Evolutionary conservation across 1,140 invertebrate genomes (phyloP).

Genomic region (Plectus sambesii): DNA sequence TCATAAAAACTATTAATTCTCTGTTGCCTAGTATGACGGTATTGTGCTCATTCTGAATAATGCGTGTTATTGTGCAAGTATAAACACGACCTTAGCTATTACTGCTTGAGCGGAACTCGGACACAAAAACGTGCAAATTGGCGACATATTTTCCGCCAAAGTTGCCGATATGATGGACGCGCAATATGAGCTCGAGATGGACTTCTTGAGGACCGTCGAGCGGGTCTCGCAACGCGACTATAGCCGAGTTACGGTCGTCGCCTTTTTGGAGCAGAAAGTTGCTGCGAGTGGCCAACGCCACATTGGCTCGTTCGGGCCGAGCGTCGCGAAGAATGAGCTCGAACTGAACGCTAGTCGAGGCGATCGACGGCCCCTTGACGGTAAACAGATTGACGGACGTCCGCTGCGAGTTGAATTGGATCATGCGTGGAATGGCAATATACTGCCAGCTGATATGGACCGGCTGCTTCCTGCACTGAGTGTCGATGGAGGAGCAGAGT

Average conservation of each 20-base stretch:
- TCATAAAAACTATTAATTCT: slow-evolving; percentile 4
- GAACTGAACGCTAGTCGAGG: slow-evolving; percentile 38
- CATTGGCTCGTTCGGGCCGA: slow-evolving; percentile 23
- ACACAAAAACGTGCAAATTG: slow-evolving; percentile 39
- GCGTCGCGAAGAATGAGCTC: slow-evolving; percentile 33
- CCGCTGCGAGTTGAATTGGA: slow-evolving; percentile 42
- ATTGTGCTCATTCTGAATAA: slow-evolving; percentile 15
- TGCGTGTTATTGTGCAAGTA: slow-evolving; percentile 18
- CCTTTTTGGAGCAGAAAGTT: slow-evolving; percentile 45
- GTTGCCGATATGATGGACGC: slow-evolving; percentile 16
- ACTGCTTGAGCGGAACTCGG: slow-evolving; percentile 25
- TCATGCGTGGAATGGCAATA: slow-evolving; percentile 39
- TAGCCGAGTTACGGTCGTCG: slow-evolving; percentile 39
- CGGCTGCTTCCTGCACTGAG: slow-evolving; percentile 31
- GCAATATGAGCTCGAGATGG: slow-evolving; percentile 28
- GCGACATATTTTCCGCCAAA: slow-evolving; percentile 42
- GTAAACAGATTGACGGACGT: slow-evolving; percentile 42
- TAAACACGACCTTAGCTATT: too few relatives aligned
- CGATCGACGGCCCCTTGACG: slow-evolving; percentile 35
- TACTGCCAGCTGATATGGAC: slow-evolving; percentile 44
- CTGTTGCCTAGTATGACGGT: slow-evolving; percentile 11
- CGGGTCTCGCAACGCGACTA: slow-evolving; percentile 41
- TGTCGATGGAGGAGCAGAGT: slow-evolving; percentile 27
- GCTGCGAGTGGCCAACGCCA: slow-evolving; percentile 31
- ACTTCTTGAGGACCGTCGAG: slow-evolving; percentile 42